Percentiles rank a stretch among this genome's conserved stretches.
phyloP scores from a whole-genome alignment of 2,797 vertebrate genomes.

The Nannoperca obscura region DNA sequence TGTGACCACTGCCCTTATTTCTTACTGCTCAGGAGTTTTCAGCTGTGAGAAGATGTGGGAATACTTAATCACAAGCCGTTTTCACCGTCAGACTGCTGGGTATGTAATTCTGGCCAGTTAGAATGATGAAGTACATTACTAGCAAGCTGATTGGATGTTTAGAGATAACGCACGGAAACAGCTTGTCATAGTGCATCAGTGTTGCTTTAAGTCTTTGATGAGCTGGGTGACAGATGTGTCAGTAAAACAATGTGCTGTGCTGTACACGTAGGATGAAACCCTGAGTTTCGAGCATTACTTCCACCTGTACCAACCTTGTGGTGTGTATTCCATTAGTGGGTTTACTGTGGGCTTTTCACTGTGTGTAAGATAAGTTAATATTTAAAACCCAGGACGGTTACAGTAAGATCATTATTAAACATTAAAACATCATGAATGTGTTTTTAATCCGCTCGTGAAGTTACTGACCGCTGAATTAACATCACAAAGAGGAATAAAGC shows the following conservation, averaged over 20 bases:
- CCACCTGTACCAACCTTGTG: background rate
- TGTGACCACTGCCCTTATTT: slow-evolving; percentile 46
- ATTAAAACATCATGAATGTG: slow-evolving; percentile 47
- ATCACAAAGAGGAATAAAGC: slow-evolving; percentile 59
- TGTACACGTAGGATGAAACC: slow-evolving; percentile 25
- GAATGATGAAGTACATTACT: slow-evolving; percentile 13
- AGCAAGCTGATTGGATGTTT: slow-evolving; percentile 15
- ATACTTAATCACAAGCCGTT: slow-evolving; percentile 9
- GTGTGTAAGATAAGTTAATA: slow-evolving; percentile 41
- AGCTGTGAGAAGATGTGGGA: slow-evolving; percentile 19
- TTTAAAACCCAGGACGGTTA: slow-evolving; percentile 44
- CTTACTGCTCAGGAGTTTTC: slow-evolving; percentile 52
- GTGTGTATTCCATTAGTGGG: slow-evolving; percentile 5
- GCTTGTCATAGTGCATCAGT: background rate
- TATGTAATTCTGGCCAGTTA: background rate
- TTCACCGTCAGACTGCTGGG: slow-evolving; percentile 11
- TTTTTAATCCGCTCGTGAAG: slow-evolving; percentile 28
- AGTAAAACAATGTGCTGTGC: slow-evolving; percentile 19
- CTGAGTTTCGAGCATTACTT: background rate
- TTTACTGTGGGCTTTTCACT: slow-evolving; percentile 23
- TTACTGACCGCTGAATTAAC: slow-evolving; percentile 37
- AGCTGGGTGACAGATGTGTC: slow-evolving; percentile 3
- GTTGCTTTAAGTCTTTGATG: slow-evolving; percentile 8
- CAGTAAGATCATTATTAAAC: slow-evolving; percentile 30
- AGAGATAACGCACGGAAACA: background rate